A percentile compares a stretch with the other conserved stretches of the same genome.
Evolutionary conservation across 2,888 invertebrate species (phyloP).

Genomic region (Athripsodes cinereus): DNA sequence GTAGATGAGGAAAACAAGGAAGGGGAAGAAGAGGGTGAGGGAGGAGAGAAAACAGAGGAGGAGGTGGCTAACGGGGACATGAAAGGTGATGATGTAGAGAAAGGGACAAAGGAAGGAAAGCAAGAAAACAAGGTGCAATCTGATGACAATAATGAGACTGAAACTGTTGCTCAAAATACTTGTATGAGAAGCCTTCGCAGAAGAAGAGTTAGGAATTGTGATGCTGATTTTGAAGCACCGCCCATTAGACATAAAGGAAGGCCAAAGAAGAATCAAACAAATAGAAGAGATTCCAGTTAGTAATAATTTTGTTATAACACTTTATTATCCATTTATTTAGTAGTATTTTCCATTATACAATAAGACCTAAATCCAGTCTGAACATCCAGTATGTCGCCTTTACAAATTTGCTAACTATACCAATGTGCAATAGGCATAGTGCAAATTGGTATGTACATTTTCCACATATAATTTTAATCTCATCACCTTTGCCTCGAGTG

Average conservation of each 20-base stretch:
- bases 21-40: constrained; percentile 32
- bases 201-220: constrained; percentile 17
- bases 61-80: constrained; percentile 17
- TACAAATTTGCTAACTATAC: no score
- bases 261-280: constrained; percentile 29
- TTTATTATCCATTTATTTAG: no score
- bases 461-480: no score
- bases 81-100: constrained; percentile 17
- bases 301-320: background rate
- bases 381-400: no score
- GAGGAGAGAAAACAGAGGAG: constrained; percentile 35
- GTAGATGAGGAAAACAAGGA: background rate
- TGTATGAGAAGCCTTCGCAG: constrained; percentile 17
- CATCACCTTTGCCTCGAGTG: no score
- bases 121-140: constrained; percentile 29
- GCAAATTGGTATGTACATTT: no score
- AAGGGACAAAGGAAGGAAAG: constrained; percentile 35
- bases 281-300: constrained; percentile 42
- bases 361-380: no score
- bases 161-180: constrained; percentile 12
- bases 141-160: constrained; percentile 20
- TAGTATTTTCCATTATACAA: no score
- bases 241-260: background rate
- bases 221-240: constrained; percentile 28
- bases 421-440: no score